Evolutionary conservation across 2,888 invertebrate species (phyloP).

Genomic region (Chaetoderma sp.): DNA sequence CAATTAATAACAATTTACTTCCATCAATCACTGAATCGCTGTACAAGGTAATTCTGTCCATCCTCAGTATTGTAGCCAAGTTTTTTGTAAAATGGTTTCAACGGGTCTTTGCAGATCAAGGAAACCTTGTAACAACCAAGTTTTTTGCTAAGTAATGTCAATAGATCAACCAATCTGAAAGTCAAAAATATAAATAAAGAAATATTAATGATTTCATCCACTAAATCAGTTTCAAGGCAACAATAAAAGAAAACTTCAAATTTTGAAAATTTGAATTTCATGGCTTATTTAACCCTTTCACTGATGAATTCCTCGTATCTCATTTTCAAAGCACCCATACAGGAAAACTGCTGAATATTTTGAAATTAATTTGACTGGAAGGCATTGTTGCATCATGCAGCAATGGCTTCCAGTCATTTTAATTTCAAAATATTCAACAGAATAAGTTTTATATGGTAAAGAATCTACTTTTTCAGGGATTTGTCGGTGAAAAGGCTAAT

Average conservation of each 20-base stretch:
- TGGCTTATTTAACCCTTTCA: no score
- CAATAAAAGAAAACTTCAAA: not conserved
- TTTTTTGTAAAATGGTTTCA: slow-evolving; percentile 88
- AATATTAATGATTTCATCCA: not conserved
- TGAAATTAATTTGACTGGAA: no score
- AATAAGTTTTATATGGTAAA: no score
- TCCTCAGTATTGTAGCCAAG: slow-evolving; percentile 84
- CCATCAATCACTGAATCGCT: slow-evolving; percentile 45
- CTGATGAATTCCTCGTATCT: no score
- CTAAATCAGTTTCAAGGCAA: not conserved
- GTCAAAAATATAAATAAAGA: slow-evolving; percentile 60
- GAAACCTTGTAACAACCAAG: slow-evolving; percentile 67
- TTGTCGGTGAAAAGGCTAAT: no score
- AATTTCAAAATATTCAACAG: no score
- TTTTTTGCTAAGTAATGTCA: slow-evolving; percentile 53
- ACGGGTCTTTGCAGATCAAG: slow-evolving; percentile 80
- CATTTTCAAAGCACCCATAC: no score
- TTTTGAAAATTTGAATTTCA: not conserved
- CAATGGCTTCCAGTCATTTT: no score
- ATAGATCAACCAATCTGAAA: slow-evolving; percentile 81
- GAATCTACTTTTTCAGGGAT: no score
- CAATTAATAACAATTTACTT: not conserved
- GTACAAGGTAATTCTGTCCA: slow-evolving; percentile 77
- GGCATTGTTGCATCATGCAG: no score
- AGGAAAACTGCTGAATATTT: no score